These are phyloP conservation scores for Thymelicus acteon DNA, from an alignment of 2,888 invertebrate genomes.

Conservation along the genomic window DNA sequence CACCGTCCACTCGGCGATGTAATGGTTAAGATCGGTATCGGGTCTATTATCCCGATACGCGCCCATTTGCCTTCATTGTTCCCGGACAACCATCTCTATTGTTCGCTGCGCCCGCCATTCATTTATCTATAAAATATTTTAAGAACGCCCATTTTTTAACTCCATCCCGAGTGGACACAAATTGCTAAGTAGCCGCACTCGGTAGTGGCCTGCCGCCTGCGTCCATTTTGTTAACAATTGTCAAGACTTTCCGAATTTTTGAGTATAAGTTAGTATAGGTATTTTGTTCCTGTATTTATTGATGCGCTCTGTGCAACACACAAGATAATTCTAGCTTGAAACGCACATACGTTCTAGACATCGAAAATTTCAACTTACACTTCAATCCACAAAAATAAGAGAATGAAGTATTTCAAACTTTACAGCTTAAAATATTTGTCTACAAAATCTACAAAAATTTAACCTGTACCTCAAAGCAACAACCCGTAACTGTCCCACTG, in stretches of 20 bases:
- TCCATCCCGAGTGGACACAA: conserved; percentile 24
- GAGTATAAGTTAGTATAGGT: background rate
- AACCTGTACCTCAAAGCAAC: conserved; percentile 14
- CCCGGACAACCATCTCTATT: conserved; percentile 43
- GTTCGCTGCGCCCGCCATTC: conserved; percentile 42
- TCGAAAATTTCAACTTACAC: no score
- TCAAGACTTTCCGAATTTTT: background rate
- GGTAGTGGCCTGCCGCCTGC: background rate
- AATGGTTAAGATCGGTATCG: conserved; percentile 33
- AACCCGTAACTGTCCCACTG: no score
- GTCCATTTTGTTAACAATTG: background rate
- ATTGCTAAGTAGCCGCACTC: conserved; percentile 18
- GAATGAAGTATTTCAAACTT: background rate
- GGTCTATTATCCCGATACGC: conserved; percentile 41
- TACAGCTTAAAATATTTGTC: conserved; percentile 29
- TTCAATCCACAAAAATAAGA: no score
- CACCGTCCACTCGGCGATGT: conserved; percentile 21
- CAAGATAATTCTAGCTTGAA: background rate
- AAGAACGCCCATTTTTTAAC: conserved; percentile 30
- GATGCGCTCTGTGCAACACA: background rate
- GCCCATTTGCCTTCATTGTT: conserved; percentile 49
- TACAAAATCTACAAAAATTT: conserved; percentile 38
- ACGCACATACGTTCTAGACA: background rate
- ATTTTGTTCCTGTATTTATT: background rate
- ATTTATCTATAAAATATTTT: conserved; percentile 46